Evolutionary conservation across 2,888 invertebrate genomes (phyloP).

Genomic region (Drosophila quinaria): DNA sequence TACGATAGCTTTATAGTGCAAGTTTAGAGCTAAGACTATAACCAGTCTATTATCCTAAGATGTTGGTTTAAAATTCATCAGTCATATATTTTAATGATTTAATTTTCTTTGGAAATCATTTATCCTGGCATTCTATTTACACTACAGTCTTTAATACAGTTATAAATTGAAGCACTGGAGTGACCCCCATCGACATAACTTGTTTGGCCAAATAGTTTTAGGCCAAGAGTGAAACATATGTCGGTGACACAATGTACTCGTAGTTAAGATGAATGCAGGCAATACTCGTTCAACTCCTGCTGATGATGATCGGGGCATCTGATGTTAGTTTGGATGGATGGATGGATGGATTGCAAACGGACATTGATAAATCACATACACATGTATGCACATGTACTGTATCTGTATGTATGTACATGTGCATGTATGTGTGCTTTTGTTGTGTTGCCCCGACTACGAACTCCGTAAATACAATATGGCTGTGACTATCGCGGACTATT

Average conservation of each 20-base stretch:
- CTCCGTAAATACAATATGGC: constrained; percentile 12
- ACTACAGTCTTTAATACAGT: constrained; percentile 32
- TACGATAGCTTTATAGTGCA: no score
- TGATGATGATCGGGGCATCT: constrained; percentile 9
- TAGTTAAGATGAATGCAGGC: constrained; percentile 23
- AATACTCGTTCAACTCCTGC: constrained; percentile 12
- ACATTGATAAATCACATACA: constrained; percentile 78
- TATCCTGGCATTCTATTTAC: background rate
- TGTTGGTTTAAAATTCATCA: no score
- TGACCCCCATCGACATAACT: constrained; percentile 25
- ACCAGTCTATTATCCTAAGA: no score
- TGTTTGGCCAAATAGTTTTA: constrained; percentile 50
- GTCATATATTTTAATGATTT: no score
- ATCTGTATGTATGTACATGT: background rate
- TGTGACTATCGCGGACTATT: constrained; percentile 42
- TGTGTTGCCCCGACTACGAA: background rate
- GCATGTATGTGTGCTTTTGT: constrained; percentile 32
- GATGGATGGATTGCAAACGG: constrained; percentile 60
- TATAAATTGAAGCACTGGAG: constrained; percentile 21
- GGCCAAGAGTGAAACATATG: constrained; percentile 65
- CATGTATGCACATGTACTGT: background rate
- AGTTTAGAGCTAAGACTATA: no score
- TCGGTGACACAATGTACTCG: constrained; percentile 51
- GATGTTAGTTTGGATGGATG: constrained; percentile 65
- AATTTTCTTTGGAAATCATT: background rate